Conservation (phyloP, 2,888 invertebrate genomes). For the Heliconius aoede region DNA sequence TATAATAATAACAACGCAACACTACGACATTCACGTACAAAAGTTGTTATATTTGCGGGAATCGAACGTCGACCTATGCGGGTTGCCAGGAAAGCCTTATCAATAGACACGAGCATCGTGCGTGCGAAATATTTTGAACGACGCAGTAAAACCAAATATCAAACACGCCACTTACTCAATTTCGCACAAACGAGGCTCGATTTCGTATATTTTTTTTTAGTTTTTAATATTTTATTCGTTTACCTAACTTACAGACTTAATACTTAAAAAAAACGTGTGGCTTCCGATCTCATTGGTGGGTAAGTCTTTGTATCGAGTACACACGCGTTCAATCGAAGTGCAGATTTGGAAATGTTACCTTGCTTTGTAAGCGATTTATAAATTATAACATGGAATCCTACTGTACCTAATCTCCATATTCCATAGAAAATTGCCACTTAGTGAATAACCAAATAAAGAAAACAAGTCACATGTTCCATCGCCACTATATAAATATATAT, state of each 20-base stretch:
- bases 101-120: slow-evolving; percentile 69
- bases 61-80: slow-evolving; percentile 62
- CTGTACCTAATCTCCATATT: slow-evolving; percentile 26
- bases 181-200: slow-evolving; percentile 75
- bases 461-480: slow-evolving; percentile 28
- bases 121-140: slow-evolving; percentile 64
- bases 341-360: slow-evolving; percentile 56
- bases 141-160: slow-evolving; percentile 56
- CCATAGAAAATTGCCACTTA: slow-evolving; percentile 31
- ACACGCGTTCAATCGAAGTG: slow-evolving; percentile 66
- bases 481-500: slow-evolving; percentile 29
- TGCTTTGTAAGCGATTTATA: slow-evolving; percentile 54
- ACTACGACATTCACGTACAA: slow-evolving; percentile 59
- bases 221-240: slow-evolving; percentile 71
- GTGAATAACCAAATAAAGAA: slow-evolving; percentile 25
- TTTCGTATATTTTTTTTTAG: slow-evolving; percentile 65
- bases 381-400: slow-evolving; percentile 43
- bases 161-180: slow-evolving; percentile 52
- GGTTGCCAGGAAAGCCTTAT: slow-evolving; percentile 76
- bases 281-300: slow-evolving; percentile 81
- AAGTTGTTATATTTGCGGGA: slow-evolving; percentile 49
- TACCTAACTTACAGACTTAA: slow-evolving; percentile 81
- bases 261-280: slow-evolving; percentile 81
- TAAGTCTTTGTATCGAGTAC: slow-evolving; percentile 73
- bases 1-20: slow-evolving; percentile 56